phyloP scores from a whole-genome alignment of 2,113 vertebrate species.

The Crotalus horridus region DNA sequence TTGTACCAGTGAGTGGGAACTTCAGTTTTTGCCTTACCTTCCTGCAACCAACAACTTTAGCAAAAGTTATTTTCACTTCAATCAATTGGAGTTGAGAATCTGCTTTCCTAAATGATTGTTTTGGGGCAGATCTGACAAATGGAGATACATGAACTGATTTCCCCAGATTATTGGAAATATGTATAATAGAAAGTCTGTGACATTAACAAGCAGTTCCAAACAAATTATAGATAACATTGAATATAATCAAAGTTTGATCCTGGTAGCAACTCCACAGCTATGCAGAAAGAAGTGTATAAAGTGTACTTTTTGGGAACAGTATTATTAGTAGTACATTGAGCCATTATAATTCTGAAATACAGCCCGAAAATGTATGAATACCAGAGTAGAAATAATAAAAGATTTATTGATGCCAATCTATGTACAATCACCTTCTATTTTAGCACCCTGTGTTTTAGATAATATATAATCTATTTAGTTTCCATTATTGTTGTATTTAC shows the following conservation, averaged over 20 bases:
- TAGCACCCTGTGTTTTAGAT: neutral
- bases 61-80: too few species aligned
- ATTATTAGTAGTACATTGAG: neutral
- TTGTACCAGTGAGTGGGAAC: too few species aligned
- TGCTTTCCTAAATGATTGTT: too few species aligned
- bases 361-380: neutral
- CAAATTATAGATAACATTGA: neutral
- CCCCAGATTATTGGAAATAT: neutral
- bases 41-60: too few species aligned
- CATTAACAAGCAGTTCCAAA: neutral
- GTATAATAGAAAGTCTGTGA: neutral
- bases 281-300: neutral
- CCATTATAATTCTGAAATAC: neutral
- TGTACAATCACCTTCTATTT: neutral
- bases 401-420: neutral
- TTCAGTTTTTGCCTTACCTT: too few species aligned
- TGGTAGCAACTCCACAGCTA: neutral
- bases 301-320: neutral
- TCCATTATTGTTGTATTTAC: neutral
- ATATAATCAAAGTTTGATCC: neutral
- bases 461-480: neutral
- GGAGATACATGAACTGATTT: neutral
- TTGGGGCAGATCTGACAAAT: too few species aligned
- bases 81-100: too few species aligned
- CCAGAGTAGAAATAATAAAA: neutral